Evolutionary conservation across 2,888 invertebrate species (phyloP).

Genomic region (Allacma fusca): DNA sequence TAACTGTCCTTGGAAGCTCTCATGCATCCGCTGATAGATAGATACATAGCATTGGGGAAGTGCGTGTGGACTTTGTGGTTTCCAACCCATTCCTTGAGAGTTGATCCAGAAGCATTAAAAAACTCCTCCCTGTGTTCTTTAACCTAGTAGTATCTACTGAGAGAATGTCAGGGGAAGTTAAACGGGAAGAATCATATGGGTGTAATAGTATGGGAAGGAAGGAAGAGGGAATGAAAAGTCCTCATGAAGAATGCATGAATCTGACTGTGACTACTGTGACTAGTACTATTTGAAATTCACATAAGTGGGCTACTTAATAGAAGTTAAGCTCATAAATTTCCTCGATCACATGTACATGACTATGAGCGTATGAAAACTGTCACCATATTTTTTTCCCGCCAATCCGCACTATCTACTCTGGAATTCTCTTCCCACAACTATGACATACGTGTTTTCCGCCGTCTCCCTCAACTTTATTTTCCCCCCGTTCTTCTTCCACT

Average conservation of each 20-base stretch:
- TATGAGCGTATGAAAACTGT: constrained; percentile 20
- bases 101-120: neutral
- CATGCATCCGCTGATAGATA: too few relatives aligned
- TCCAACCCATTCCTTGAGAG: too few relatives aligned
- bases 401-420: constrained; percentile 26
- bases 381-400: constrained; percentile 31
- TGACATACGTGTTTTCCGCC: too few relatives aligned
- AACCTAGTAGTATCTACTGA: neutral
- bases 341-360: constrained; percentile 32
- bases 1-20: too few relatives aligned
- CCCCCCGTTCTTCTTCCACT: too few relatives aligned
- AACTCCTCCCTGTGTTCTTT: neutral
- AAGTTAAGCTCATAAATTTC: constrained; percentile 40
- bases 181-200: too few relatives aligned
- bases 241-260: constrained; percentile 33
- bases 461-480: too few relatives aligned
- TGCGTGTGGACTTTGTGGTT: too few relatives aligned
- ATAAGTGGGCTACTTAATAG: constrained; percentile 39
- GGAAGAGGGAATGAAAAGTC: constrained; percentile 21
- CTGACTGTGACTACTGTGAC: constrained; percentile 31
- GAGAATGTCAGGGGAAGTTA: too few relatives aligned
- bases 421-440: too few relatives aligned
- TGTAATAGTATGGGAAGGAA: neutral
- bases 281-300: constrained; percentile 34
- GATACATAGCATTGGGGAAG: too few relatives aligned